Base-by-base conservation (phyloP, 2,888 invertebrate species). In the Malacosoma neustria region DNA sequence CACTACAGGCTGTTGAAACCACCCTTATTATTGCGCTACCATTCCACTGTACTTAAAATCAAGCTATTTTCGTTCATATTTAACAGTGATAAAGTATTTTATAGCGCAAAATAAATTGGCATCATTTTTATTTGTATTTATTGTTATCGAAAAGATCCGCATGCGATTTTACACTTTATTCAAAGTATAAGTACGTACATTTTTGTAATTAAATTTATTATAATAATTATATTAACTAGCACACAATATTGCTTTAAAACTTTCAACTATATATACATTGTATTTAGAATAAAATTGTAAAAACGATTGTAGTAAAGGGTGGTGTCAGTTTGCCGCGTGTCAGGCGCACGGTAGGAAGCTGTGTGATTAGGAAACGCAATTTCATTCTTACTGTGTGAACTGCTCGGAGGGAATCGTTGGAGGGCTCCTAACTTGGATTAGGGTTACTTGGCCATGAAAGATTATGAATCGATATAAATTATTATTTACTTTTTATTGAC, bases 301-400 rank as follows among this genome's bases (percentile, higher is more conserved):
- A n/a, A n/a, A n/a, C n/a, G n/a, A n/a, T n/a, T n/a, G 9, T 9
- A 22, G 22, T 4, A 22, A 22, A 22, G 22, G 22, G 22, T 22
- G 22, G 22, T 22, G 9, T 22, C 22, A 22, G 9, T 43, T 43
- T 33, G 84, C 75, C 82, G 75, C 82, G 82, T 82, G 82, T 50
- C 81, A 49, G 76, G 69, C 79, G 64, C 60, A 63, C 68, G 77
- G 66, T 75, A 66, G 74, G 77, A 79, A 74, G 65, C 66, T 58
- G 62, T 48, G 41, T 55, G 54, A 82, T 82, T 82, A 82, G 77
- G 74, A 75, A 72, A 76, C 64, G 79, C 76, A 73, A 72, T 79
- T 72, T 67, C 62, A 67, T 71, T 72, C 61, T 66, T 61, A 67
- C 54, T 59, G 64, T 67, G 67, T 65, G 67, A 65, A 58, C 52